Evolutionary conservation across 2,888 invertebrate genomes (phyloP), one percentile per base, ranked within the genome.

Genomic region (Gymnosoma rotundatum): DNA sequence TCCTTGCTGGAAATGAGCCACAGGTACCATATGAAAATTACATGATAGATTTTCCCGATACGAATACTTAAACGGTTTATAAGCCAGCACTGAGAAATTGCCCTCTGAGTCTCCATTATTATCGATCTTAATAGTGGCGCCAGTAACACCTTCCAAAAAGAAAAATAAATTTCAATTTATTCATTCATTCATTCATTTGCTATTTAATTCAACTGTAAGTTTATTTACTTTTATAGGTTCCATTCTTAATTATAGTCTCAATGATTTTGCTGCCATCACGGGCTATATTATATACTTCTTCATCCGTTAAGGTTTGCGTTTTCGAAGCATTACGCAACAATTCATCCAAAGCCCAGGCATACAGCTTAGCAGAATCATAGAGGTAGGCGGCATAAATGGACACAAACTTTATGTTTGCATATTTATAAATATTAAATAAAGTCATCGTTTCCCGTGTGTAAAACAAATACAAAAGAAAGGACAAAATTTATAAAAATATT

Each of bases 61-160:
- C 67, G 89, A 88, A 88, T 91, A 90, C 86, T 93, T 93, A 86
- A 91, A 92, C 20, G 93, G 93, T 90, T 95, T 96, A 89, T 96
- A 95, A 1, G 98, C 97, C 83, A 99, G 93, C 75, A 99, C 96
- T 0, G 99, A 98, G 93, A 98, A 99, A 92, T 99, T 99, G 10
- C 98, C 99, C 92, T 98, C 98, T 0, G 98, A 98, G 92, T 99
- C 98, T 3, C 98, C 99, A 88, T 96, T 95, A 88, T 95, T 94
- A 93, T 99, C 98, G 87, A 99, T 94, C 87, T 96, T 96, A 89
- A 99, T 98, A 84, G 96, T 96, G 90, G 98, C 96, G 20, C 99
- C 99, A 74, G 98, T 97, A 89, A 99, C 95, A 94, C 99, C 98
- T 98, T 89, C 12, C 12, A 58, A 38, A 63, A n/a, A 25, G 4